Conservation (phyloP, 2,888 invertebrate genomes). For the Tinea pellionella region DNA sequence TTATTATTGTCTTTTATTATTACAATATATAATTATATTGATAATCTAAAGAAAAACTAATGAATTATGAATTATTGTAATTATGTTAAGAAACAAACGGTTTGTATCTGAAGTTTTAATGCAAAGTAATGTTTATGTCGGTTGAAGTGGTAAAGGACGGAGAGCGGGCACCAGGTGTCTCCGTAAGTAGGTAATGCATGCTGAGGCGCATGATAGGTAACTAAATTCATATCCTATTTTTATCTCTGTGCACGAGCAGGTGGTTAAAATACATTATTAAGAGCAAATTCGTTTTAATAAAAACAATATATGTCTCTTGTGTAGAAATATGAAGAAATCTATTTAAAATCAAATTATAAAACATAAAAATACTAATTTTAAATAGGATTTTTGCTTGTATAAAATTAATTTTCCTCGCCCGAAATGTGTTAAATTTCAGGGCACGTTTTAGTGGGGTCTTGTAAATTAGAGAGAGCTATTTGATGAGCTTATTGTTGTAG, state of each 20-base stretch:
- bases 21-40: no score
- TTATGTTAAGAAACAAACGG: no score
- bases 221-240: conserved; percentile 6
- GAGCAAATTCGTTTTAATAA: background rate
- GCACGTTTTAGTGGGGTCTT: conserved; percentile 10
- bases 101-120: no score
- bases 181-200: background rate
- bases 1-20: no score
- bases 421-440: background rate
- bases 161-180: conserved; percentile 2
- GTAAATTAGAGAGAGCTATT: conserved; percentile 13
- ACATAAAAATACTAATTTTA: background rate
- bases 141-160: background rate
- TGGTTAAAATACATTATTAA: background rate
- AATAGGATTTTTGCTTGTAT: background rate
- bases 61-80: no score
- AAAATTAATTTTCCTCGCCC: background rate
- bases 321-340: no score
- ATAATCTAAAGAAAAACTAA: no score
- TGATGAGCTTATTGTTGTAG: conserved; percentile 11
- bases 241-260: background rate
- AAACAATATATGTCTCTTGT: background rate
- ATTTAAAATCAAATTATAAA: background rate
- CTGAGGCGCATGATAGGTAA: conserved; percentile 8
- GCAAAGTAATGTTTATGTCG: background rate